Evolutionary conservation across 1,140 invertebrate genomes (phyloP), one percentile per base, ranked within the genome.

Genomic region (Homarus americanus): DNA sequence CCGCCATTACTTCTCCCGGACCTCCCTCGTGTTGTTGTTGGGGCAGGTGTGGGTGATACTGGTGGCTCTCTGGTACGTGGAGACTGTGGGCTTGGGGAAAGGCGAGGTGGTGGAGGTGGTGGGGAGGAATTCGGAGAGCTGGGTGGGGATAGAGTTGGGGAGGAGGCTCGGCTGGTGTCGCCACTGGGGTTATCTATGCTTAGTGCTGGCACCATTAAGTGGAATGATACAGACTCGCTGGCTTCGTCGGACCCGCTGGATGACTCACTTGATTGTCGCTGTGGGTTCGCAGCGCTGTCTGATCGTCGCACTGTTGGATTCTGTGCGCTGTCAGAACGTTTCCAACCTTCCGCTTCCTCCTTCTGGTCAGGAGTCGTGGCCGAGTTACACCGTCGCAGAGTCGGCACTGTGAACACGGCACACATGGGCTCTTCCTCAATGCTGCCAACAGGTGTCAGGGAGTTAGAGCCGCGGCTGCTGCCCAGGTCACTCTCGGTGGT

Each of bases 151-250:
- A 86, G 87, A 72, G 84, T 40, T 0, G 91, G 91, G 32, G 91
- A 86, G n/a, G 82, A 84, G 24, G 92, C 82, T n/a, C 86, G 90
- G 32, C 89, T 91, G 32, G 91, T 91, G 34, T 92, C 90, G 49
- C 58, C 66, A 44, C 89, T 91, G 5, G 92, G 92, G 66, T 85
- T 76, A 41, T 92, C 92, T 82, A 92, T 73, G 34, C 92, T 92
- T 0, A 92, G 66, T 49, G 91, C 89, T 34, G 92, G 92, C 34
- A 92, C 92, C 85, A 92, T 91, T 44, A 92, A 69, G 73, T 92
- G 92, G 84, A 92, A 92, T 34, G 92, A 92, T 63, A 92, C 92
- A 20, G 92, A 92, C 44, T 92, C 92, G 44, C 89, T 91, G 4
- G 88, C 92, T 24, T 92, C 92, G 34, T 92, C 92, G 53, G 87